phyloP scores from a whole-genome alignment of 2,113 vertebrate species.

The Dasyprocta punctata region DNA sequence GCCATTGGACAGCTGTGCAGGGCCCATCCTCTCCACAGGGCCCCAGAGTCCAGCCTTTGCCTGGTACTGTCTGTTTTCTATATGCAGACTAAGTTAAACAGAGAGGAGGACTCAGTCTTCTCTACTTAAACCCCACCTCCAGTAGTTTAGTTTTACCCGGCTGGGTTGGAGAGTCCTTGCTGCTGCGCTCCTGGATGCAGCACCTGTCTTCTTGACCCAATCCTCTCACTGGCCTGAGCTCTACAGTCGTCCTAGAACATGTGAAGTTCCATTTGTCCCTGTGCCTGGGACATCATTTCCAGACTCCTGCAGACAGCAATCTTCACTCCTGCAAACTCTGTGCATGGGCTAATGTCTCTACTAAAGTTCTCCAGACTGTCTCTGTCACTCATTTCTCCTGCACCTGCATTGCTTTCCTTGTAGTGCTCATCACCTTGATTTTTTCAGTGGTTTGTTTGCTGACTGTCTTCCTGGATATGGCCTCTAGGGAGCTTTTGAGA shows the following conservation, averaged over 20 bases:
- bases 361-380: background rate
- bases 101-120: background rate
- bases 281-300: background rate
- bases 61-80: background rate
- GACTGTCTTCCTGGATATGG: background rate
- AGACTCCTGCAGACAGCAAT: background rate
- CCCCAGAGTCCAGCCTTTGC: background rate
- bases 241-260: background rate
- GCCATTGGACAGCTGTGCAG: background rate
- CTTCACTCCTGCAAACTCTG: background rate
- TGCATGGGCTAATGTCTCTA: background rate
- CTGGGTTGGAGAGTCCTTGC: background rate
- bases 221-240: background rate
- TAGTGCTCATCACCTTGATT: rapidly evolving
- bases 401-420: background rate
- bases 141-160: too few relatives aligned
- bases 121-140: background rate
- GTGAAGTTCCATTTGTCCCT: background rate
- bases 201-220: background rate
- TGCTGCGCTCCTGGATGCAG: background rate
- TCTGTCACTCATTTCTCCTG: background rate
- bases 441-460: rapidly evolving
- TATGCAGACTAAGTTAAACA: background rate
- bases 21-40: background rate
- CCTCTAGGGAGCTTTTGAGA: background rate